A percentile compares a stretch with the other conserved stretches of the same genome.
Conservation (phyloP, 1,140 invertebrate genomes). For the Drosophila mayri region DNA sequence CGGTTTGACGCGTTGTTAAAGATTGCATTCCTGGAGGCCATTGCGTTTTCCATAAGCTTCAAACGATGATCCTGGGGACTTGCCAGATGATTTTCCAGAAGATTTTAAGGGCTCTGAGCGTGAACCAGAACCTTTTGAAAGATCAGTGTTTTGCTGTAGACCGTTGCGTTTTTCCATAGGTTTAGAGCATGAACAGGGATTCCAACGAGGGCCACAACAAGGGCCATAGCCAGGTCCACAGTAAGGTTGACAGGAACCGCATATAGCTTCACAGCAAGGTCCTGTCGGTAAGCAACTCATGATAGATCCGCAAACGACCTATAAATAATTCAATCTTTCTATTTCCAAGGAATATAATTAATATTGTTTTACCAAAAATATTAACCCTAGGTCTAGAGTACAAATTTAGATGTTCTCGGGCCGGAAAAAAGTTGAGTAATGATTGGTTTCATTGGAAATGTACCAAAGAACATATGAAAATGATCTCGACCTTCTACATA, state of each 20-base stretch:
- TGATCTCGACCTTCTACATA: too few relatives aligned
- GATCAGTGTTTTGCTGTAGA: background rate
- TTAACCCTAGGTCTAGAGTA: background rate
- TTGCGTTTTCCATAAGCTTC: background rate
- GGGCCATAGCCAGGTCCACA: slow-evolving; percentile 31
- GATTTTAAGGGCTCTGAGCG: slow-evolving; percentile 6
- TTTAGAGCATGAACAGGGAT: background rate
- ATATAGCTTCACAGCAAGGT: slow-evolving; percentile 9
- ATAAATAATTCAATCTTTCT: background rate
- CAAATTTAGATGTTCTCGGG: slow-evolving; percentile 3
- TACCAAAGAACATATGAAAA: too few relatives aligned
- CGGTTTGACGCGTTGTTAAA: background rate
- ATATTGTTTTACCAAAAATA: background rate
- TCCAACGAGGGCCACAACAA: background rate
- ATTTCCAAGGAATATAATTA: background rate
- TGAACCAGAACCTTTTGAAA: background rate
- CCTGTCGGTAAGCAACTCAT: background rate
- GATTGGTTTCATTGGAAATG: background rate
- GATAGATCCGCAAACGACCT: background rate
- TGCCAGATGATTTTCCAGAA: background rate
- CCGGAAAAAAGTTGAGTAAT: slow-evolving; percentile 11
- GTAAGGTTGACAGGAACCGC: slow-evolving; percentile 14
- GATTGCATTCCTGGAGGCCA: background rate
- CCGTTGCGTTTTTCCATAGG: background rate
- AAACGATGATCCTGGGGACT: background rate